Conservation (phyloP, 1,140 invertebrate genomes). For the Sycophaga agraensis region DNA sequence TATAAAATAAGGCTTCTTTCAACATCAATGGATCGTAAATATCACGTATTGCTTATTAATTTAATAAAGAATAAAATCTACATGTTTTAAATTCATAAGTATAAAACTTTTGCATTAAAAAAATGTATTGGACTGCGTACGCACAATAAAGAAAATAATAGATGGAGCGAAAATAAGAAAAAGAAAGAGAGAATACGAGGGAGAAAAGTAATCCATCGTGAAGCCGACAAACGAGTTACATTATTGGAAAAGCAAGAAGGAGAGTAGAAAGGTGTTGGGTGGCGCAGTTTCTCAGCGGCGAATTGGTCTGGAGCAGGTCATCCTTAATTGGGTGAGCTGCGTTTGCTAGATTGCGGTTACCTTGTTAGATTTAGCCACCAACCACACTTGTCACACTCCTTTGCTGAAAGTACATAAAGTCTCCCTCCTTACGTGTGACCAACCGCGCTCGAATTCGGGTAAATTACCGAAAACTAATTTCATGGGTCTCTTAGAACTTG, state of each 20-base stretch:
- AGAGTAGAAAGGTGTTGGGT: not conserved
- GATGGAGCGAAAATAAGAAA: not conserved
- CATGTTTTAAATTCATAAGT: too few species aligned
- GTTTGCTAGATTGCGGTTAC: slow-evolving; percentile 37
- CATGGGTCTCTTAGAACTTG: too few species aligned
- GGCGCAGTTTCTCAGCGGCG: slow-evolving; percentile 28
- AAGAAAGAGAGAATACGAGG: not conserved
- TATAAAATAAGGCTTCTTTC: too few species aligned
- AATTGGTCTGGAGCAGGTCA: slow-evolving; percentile 37
- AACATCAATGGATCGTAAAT: too few species aligned
- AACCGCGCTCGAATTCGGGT: not conserved
- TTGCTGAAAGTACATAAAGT: slow-evolving; percentile 33
- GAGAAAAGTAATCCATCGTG: too few species aligned
- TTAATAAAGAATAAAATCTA: too few species aligned
- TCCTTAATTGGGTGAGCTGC: slow-evolving; percentile 42
- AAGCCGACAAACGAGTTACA: not conserved
- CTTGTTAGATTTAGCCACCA: slow-evolving; percentile 35
- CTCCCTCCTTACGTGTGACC: not conserved
- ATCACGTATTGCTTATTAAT: too few species aligned
- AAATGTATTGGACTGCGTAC: too few species aligned
- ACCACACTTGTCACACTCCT: slow-evolving; percentile 28
- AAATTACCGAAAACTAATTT: too few species aligned
- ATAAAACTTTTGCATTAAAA: too few species aligned
- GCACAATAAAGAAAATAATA: too few species aligned
- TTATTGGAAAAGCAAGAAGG: not conserved